phyloP scores from a whole-genome alignment of 2,797 vertebrate species.

The Ciconia nigra region DNA sequence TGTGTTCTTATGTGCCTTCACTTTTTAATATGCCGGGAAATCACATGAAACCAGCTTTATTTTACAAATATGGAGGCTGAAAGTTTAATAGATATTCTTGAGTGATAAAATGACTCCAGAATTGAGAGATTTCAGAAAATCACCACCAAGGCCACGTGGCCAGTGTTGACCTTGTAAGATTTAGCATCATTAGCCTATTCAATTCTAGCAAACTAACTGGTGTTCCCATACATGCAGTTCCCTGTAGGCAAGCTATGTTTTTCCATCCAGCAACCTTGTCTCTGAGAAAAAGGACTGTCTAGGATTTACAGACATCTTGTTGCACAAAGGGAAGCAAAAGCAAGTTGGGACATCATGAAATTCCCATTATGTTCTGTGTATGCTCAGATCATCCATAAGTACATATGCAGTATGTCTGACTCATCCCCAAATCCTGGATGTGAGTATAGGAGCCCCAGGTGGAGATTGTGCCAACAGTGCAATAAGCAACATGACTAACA shows the following conservation, averaged over 20 bases:
- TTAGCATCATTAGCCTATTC: neutral
- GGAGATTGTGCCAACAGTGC: slow-evolving; percentile 29
- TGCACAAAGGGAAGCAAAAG: slow-evolving; percentile 3
- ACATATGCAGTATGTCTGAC: slow-evolving; percentile 1
- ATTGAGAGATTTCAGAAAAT: neutral
- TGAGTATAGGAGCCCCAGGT: neutral
- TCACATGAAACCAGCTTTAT: neutral
- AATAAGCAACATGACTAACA: slow-evolving; percentile 48
- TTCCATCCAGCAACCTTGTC: neutral
- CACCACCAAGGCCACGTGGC: neutral
- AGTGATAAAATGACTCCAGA: neutral
- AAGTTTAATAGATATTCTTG: neutral
- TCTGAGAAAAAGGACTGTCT: neutral
- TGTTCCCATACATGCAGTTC: neutral
- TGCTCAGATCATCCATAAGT: neutral
- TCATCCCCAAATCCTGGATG: slow-evolving; percentile 43
- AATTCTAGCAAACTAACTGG: neutral
- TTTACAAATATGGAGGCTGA: neutral
- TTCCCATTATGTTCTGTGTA: neutral
- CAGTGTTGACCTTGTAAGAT: neutral
- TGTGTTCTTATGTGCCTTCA: neutral
- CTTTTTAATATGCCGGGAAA: neutral
- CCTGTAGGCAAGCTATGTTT: neutral
- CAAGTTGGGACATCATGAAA: neutral
- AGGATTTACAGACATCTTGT: neutral